Evolutionary conservation across 2,888 invertebrate genomes (phyloP).

Genomic region (Drosophila meridiana): DNA sequence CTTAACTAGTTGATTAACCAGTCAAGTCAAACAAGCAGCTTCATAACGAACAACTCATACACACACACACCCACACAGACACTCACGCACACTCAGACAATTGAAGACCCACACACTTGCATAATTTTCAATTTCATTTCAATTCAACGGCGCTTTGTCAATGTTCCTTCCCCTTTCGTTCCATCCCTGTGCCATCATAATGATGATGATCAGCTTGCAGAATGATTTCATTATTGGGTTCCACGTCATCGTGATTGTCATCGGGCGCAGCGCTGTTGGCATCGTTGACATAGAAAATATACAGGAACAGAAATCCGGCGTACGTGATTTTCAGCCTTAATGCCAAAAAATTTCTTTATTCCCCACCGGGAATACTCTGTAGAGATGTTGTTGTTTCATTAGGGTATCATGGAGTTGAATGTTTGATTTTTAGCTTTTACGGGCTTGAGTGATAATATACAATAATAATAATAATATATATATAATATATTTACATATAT

Average conservation of each 20-base stretch:
- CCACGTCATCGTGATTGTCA: conserved; percentile 60
- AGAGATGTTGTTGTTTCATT: neutral
- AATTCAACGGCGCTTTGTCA: conserved; percentile 71
- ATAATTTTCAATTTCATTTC: conserved; percentile 82
- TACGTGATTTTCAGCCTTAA: conserved; percentile 82
- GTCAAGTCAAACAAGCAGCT: conserved; percentile 40
- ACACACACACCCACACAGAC: conserved; percentile 11
- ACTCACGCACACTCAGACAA: conserved; percentile 7
- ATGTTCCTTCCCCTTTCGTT: neutral
- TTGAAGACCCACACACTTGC: conserved; percentile 33
- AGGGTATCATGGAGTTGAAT: neutral
- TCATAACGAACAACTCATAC: conserved; percentile 48
- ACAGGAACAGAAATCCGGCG: conserved; percentile 80
- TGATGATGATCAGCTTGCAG: conserved; percentile 37
- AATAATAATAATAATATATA: too few relatives aligned
- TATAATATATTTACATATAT: too few relatives aligned
- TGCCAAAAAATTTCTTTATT: conserved; percentile 46
- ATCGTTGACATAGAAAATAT: conserved; percentile 64
- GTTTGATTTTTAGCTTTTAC: neutral
- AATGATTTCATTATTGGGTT: conserved; percentile 47
- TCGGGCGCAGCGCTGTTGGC: conserved; percentile 31
- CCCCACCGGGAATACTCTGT: conserved; percentile 16
- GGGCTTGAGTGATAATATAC: too few relatives aligned
- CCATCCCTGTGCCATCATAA: neutral
- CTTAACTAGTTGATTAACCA: conserved; percentile 77